Evolutionary conservation across 2,113 vertebrate species (phyloP).

Genomic region (Tragelaphus strepsiceros): DNA sequence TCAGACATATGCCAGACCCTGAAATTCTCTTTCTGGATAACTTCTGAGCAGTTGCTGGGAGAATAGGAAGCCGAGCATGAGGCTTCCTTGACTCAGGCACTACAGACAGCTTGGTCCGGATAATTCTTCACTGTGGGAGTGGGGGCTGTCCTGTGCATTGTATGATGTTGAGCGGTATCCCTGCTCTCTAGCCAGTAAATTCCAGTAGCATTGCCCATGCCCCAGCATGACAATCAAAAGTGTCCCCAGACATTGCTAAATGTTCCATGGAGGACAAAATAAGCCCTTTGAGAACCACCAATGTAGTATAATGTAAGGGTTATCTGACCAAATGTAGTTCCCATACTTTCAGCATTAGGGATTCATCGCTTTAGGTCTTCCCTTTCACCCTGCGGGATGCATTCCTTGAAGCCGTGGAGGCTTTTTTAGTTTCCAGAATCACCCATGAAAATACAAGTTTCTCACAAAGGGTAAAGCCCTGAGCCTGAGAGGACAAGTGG

Average conservation of each 20-base stretch:
- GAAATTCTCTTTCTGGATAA: background rate
- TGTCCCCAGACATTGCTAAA: background rate
- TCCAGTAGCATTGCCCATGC: background rate
- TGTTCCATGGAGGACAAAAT: background rate
- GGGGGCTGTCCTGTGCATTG: background rate
- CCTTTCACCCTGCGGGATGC: background rate
- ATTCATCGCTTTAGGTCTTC: background rate
- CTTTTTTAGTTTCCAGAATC: background rate
- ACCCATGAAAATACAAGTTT: background rate
- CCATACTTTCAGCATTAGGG: background rate
- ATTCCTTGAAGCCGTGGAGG: background rate
- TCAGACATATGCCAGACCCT: background rate
- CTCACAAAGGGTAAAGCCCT: background rate
- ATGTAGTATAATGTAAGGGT: background rate
- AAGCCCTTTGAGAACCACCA: background rate
- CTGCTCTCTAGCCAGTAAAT: background rate
- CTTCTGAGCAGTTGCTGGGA: background rate
- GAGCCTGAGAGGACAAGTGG: background rate
- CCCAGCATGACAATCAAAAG: background rate
- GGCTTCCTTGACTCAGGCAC: background rate
- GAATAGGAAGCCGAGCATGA: background rate
- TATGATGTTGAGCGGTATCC: background rate
- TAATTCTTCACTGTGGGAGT: background rate
- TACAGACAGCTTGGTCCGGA: background rate
- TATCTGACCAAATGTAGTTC: background rate